A percentile compares a stretch with the other conserved stretches of the same genome.
Conservation (phyloP, 1,140 invertebrate genomes). For the Melanaphis sacchari region DNA sequence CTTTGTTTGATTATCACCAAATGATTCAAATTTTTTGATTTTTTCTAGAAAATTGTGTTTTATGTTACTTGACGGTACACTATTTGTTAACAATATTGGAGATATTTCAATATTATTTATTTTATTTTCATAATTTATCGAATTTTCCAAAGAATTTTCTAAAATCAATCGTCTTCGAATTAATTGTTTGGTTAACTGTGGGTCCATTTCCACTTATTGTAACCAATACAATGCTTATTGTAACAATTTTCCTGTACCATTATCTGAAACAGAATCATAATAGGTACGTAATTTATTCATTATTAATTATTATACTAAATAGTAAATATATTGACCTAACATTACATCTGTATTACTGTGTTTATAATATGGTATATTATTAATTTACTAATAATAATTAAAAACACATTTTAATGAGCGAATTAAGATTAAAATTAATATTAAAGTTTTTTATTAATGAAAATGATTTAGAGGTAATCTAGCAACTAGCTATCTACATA, state of each 20-base stretch:
- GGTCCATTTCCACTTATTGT: conserved; percentile 34
- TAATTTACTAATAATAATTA: no score
- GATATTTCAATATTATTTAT: background rate
- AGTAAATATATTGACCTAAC: background rate
- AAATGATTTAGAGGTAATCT: no score
- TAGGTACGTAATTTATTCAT: background rate
- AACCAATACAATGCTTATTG: background rate
- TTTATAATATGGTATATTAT: background rate
- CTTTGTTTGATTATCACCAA: background rate
- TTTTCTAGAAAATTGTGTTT: conserved; percentile 40
- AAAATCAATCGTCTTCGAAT: conserved; percentile 43
- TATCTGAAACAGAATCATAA: conserved; percentile 27
- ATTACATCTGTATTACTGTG: background rate
- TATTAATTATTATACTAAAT: background rate
- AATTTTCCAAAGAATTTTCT: conserved; percentile 5
- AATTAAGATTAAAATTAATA: no score
- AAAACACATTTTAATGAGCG: no score
- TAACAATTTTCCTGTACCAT: background rate
- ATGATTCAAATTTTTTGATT: conserved; percentile 49
- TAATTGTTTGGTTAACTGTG: conserved; percentile 44
- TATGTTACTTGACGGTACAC: background rate
- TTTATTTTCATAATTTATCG: conserved; percentile 36
- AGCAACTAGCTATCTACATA: no score
- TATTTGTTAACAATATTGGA: background rate
- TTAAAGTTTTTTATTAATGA: no score